Conservation (phyloP, 2,113 vertebrate genomes). For the Andinoacara biseriatus region DNA sequence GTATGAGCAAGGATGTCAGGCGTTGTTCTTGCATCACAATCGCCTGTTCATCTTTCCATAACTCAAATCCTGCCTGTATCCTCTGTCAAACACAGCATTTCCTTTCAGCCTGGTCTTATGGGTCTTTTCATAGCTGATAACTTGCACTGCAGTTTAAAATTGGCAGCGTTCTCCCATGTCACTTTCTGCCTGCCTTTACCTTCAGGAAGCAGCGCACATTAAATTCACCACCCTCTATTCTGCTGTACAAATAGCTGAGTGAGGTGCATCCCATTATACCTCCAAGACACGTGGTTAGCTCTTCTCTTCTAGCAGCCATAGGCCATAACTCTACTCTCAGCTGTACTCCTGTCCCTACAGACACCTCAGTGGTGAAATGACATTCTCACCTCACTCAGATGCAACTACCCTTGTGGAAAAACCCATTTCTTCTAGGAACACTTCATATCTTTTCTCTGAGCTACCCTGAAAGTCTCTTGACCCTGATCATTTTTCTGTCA, state of each 20-base stretch:
- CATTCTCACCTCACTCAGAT: slow-evolving; percentile 49
- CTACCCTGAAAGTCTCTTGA: slow-evolving; percentile 37
- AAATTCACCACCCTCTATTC: slow-evolving; percentile 23
- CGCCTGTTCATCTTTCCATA: neutral
- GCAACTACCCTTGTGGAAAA: slow-evolving; percentile 58
- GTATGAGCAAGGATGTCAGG: slow-evolving; percentile 24
- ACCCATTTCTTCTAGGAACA: slow-evolving; percentile 60
- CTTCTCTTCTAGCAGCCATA: slow-evolving; percentile 25
- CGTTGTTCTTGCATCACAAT: slow-evolving; percentile 9
- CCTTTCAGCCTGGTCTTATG: slow-evolving; percentile 3
- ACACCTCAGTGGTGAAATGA: slow-evolving; percentile 49
- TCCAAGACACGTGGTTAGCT: slow-evolving; percentile 39
- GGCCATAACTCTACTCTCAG: slow-evolving; percentile 30
- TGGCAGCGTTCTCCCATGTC: neutral
- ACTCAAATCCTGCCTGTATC: neutral
- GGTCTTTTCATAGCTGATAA: slow-evolving; percentile 15
- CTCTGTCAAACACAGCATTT: neutral
- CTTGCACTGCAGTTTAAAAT: slow-evolving; percentile 18
- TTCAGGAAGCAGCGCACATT: slow-evolving; percentile 8
- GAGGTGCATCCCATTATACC: slow-evolving; percentile 31
- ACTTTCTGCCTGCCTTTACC: neutral
- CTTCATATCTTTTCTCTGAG: slow-evolving; percentile 39
- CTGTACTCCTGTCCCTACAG: slow-evolving; percentile 27
- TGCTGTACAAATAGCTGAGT: slow-evolving; percentile 33
- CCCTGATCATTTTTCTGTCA: slow-evolving; percentile 44